Base-by-base conservation (phyloP, 1,140 invertebrate genomes). In the Parasteatoda tepidariorum region DNA sequence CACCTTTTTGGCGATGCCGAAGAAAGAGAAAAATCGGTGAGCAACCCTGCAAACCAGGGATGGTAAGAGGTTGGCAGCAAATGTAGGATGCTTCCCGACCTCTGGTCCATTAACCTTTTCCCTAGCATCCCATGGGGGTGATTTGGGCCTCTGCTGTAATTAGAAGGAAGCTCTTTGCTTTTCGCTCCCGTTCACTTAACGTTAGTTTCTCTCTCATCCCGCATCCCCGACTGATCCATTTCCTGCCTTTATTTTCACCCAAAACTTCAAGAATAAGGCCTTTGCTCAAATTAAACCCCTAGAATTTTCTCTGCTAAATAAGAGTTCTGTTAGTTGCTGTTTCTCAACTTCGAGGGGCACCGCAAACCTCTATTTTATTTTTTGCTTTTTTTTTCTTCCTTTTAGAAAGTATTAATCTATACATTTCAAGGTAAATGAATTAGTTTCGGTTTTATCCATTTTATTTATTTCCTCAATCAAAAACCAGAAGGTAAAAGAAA, bases 61-160 rank as follows among this genome's bases (percentile, higher is more conserved):
- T 59, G 48, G 62, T 79, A 68, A 67, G 76, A 79, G 76, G 76
- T 79, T 79, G 76, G 76, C 62, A 78, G 74, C 74, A 78, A 78
- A 78, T 68, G 76, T 68, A 68, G 76, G 76, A 67, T 79, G 76
- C 61, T 64, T 79, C 48, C 76, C 78, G 78, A 82, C 78, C 78
- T 64, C 41, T 82, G 78, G 66, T 82, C 78, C 78, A 82, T 82
- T 82, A 82, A 82, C 78, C 78, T 82, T 71, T 67, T 82, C 67
- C 67, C 78, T 61, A 28, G 78, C 31, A 3, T 71, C 67, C 66
- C 67, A 71, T 55, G 67, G 78, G 78, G 78, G 66, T 70, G 67
- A 70, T 82, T 82, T 70, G 78, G 66, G 54, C 78, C 67, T 61
- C 54, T 31, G 55, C 78, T 71, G 78, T 82, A 82, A 82, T 82